Evolutionary conservation across 2,888 invertebrate genomes (phyloP).

Genomic region (Cantharis flavilabris): DNA sequence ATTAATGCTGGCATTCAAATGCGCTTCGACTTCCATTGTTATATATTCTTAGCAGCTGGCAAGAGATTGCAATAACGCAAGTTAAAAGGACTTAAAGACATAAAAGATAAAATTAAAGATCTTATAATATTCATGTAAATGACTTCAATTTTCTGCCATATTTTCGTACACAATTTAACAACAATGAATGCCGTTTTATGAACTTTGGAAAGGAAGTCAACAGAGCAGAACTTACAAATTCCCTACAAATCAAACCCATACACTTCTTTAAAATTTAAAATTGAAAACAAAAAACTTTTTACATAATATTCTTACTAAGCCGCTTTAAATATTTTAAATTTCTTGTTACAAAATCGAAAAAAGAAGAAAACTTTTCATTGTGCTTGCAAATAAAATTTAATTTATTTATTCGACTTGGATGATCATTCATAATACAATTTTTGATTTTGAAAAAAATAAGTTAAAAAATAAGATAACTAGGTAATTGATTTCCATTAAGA

Average conservation of each 20-base stretch:
- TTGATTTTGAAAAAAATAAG: too few relatives aligned
- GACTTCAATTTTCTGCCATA: constrained; percentile 29
- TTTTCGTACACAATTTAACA: constrained; percentile 29
- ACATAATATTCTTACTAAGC: not conserved
- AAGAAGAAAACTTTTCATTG: not conserved
- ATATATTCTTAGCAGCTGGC: not conserved
- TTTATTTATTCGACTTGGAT: not conserved
- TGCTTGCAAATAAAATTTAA: not conserved
- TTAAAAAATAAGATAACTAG: not conserved
- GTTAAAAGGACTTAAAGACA: constrained; percentile 5
- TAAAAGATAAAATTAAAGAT: constrained; percentile 14
- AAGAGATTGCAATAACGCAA: constrained; percentile 17
- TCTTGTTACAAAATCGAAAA: not conserved
- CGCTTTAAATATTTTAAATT: not conserved
- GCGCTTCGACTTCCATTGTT: not conserved
- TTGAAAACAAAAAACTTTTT: not conserved
- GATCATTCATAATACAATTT: not conserved
- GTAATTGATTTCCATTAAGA: not conserved
- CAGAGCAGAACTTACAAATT: not conserved
- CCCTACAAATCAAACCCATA: not conserved
- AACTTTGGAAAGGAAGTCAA: not conserved
- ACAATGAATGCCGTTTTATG: constrained; percentile 10
- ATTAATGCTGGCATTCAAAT: not conserved
- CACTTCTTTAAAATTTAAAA: not conserved
- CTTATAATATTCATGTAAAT: constrained; percentile 17